Percentiles rank a stretch among this genome's conserved stretches.
Evolutionary conservation across 2,113 vertebrate species (phyloP).

Genomic region (Aepyceros melampus): DNA sequence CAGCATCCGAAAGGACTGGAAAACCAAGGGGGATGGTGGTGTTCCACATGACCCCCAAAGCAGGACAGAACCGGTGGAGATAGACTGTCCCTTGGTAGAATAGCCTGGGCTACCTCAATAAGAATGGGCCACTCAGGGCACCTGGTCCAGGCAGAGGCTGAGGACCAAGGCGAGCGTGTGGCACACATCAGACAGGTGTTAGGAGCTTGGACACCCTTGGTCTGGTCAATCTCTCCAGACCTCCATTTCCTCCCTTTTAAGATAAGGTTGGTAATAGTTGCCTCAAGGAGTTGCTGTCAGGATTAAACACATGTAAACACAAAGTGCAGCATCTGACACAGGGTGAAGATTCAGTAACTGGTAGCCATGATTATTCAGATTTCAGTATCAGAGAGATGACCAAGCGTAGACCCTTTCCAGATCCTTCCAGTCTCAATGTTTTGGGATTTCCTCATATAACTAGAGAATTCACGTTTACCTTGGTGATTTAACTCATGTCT

Average conservation of each 20-base stretch:
- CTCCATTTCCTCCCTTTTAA: neutral
- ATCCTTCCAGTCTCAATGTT: neutral
- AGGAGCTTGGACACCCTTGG: neutral
- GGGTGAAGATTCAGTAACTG: fast-evolving
- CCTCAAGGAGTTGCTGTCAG: neutral
- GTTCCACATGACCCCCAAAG: neutral
- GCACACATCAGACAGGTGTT: neutral
- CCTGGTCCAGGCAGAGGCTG: neutral
- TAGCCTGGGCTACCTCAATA: neutral
- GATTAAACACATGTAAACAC: neutral
- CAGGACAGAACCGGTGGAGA: neutral
- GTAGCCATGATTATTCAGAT: neutral
- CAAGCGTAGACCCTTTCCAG: neutral
- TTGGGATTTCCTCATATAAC: neutral
- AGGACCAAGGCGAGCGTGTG: neutral
- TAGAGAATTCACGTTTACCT: neutral
- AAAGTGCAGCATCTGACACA: neutral
- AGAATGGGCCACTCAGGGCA: neutral
- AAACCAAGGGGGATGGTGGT: neutral
- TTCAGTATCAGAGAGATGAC: neutral
- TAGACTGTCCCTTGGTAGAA: neutral
- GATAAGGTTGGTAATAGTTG: neutral
- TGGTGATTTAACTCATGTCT: neutral
- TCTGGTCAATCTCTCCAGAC: neutral
- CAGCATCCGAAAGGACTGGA: neutral